Evolutionary conservation across 2,888 invertebrate species (phyloP).

Genomic region (Lacanobia oleracea): DNA sequence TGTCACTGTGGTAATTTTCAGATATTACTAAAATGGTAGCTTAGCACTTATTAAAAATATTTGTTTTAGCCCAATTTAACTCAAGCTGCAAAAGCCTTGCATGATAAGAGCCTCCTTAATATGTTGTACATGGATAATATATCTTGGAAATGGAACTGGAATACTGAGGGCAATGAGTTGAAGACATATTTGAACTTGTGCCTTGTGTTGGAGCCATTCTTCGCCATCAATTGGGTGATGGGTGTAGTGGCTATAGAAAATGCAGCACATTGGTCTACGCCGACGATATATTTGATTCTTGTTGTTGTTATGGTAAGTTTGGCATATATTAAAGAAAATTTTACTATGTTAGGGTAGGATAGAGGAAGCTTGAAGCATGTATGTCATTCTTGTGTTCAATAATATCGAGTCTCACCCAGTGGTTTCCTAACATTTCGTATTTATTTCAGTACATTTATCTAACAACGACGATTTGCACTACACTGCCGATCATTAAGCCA

Average conservation of each 20-base stretch:
- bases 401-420: too few species aligned
- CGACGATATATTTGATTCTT: constrained; percentile 90
- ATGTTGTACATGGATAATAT: constrained; percentile 87
- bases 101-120: constrained; percentile 82
- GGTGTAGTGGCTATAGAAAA: constrained; percentile 94
- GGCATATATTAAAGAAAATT: too few species aligned
- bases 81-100: constrained; percentile 71
- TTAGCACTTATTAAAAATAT: neutral
- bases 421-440: neutral
- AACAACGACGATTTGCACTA: constrained; percentile 83
- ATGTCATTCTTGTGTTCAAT: too few species aligned
- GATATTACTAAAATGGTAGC: neutral
- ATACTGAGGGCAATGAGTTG: constrained; percentile 89
- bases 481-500: constrained; percentile 83
- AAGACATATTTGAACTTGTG: constrained; percentile 91
- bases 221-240: constrained; percentile 94
- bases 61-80: constrained; percentile 61
- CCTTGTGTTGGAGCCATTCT: constrained; percentile 93
- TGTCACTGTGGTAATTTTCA: constrained; percentile 31
- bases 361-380: too few species aligned
- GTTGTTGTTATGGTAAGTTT: constrained; percentile 90
- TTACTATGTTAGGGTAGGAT: too few species aligned
- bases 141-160: constrained; percentile 87
- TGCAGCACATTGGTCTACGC: constrained; percentile 91
- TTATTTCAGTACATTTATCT: constrained; percentile 83